Evolutionary conservation across 2,113 vertebrate genomes (phyloP).

Genomic region (Rattus norvegicus): GRCr8 NC_086036.1:57229501-57230000

Average conservation of each 20-base stretch:
- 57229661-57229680: not conserved
- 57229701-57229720: no score
- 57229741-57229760: not conserved
- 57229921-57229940: not conserved
- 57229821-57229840: not conserved
- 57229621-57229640: not conserved
- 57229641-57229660: not conserved
- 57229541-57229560: not conserved
- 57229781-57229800: accelerated
- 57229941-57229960: not conserved
- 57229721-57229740: not conserved
- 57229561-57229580: no score
- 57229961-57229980: not conserved
- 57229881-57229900: not conserved
- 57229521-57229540: not conserved
- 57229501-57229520: not conserved
- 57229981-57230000: not conserved
- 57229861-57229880: not conserved
- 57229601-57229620: no score
- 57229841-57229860: not conserved
- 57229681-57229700: not conserved
- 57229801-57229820: not conserved
- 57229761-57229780: no score
- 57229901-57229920: not conserved
- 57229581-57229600: not conserved